Percentiles rank a stretch among this genome's conserved stretches.
Evolutionary conservation across 1,140 invertebrate species (phyloP).

Genomic region (Antheraea mylitta): DNA sequence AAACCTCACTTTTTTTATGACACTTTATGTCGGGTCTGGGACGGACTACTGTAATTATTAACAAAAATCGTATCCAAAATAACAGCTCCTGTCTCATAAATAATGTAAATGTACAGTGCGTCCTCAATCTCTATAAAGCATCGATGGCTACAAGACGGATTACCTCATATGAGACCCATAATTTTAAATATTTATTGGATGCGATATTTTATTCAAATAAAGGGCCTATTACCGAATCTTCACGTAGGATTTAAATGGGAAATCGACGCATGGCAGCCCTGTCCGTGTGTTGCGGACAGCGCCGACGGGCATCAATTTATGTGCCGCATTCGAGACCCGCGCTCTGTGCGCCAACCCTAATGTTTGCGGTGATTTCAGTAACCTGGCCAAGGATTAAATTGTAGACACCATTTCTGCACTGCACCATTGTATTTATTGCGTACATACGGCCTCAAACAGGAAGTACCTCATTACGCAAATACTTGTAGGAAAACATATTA

Average conservation of each 20-base stretch:
- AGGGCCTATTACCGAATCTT: neutral
- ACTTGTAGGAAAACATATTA: too few relatives aligned
- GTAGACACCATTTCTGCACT: neutral
- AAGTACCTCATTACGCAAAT: too few relatives aligned
- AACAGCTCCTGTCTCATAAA: neutral
- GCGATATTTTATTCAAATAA: constrained; percentile 11
- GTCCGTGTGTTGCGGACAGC: neutral
- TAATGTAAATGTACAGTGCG: neutral
- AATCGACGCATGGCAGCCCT: constrained; percentile 11
- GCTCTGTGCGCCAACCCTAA: constrained; percentile 12
- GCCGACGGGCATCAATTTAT: constrained; percentile 13
- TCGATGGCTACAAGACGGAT: neutral
- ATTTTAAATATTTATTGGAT: constrained; percentile 10
- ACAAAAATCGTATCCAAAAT: neutral
- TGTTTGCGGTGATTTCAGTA: constrained; percentile 9
- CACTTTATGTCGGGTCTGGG: too few relatives aligned
- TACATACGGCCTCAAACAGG: too few relatives aligned
- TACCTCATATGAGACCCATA: neutral
- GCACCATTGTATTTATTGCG: neutral
- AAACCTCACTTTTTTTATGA: too few relatives aligned
- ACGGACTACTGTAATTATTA: neutral
- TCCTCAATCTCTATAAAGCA: neutral
- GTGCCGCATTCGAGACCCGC: constrained; percentile 7
- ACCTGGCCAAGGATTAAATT: constrained; percentile 12
- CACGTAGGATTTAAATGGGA: neutral